Evolutionary conservation across 2,113 vertebrate species (phyloP).

Genomic region (Toxotes jaculatrix): DNA sequence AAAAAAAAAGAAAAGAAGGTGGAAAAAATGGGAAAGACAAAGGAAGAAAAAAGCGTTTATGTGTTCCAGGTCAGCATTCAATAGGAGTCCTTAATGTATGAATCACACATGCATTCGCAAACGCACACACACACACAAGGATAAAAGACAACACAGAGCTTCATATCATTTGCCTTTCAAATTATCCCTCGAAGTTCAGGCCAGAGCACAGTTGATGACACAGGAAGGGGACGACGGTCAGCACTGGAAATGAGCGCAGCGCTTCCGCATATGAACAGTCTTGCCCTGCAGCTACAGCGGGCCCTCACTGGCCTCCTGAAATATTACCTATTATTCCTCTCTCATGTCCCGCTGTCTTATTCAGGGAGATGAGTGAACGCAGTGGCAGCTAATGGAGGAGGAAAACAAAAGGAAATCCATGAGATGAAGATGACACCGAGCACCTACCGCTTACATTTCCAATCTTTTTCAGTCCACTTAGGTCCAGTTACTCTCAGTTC

Average conservation of each 20-base stretch:
- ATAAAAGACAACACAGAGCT: conserved; percentile 16
- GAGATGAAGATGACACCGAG: conserved; percentile 54
- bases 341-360: conserved; percentile 55
- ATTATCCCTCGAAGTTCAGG: conserved; percentile 53
- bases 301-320: conserved; percentile 53
- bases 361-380: conserved; percentile 58
- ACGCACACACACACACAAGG: conserved; percentile 16
- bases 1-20: not conserved
- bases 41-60: not conserved
- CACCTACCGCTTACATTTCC: conserved; percentile 43
- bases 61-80: conserved; percentile 32
- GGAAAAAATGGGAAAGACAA: not conserved
- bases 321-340: conserved; percentile 72
- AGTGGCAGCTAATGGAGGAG: conserved; percentile 61
- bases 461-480: conserved; percentile 18
- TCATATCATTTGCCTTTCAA: conserved; percentile 74
- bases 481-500: conserved; percentile 32
- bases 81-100: conserved; percentile 13
- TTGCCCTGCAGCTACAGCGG: conserved; percentile 54
- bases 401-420: conserved; percentile 38
- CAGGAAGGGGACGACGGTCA: conserved; percentile 48
- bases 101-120: conserved; percentile 18
- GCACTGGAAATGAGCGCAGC: conserved; percentile 59
- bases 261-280: conserved; percentile 52
- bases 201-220: conserved; percentile 57